A percentile compares a stretch with the other conserved stretches of the same genome.
These are phyloP conservation scores for Aspiorhynchus laticeps DNA, from an alignment of 2,113 vertebrate genomes.

Conservation along the genomic window DNA sequence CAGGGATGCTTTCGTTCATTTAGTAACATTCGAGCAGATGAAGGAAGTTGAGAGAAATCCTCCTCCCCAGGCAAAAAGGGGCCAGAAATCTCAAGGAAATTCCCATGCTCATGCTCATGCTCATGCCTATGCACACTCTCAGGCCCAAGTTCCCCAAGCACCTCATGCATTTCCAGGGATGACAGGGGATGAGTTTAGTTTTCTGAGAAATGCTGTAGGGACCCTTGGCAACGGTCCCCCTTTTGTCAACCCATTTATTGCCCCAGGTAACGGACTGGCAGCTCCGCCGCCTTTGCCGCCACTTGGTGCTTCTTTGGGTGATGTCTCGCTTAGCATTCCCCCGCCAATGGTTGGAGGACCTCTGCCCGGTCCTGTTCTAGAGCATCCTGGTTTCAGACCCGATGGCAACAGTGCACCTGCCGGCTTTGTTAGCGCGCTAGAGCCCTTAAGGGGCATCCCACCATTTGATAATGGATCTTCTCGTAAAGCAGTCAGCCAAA, in stretches of 20 bases:
- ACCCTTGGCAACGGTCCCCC: constrained; percentile 85
- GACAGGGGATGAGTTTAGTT: constrained; percentile 87
- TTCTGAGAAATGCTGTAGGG: constrained; percentile 84
- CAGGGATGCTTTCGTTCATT: constrained; percentile 92
- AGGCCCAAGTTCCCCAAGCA: constrained; percentile 63
- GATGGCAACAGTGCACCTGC: constrained; percentile 78
- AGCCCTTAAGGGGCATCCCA: constrained; percentile 79
- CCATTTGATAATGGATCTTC: constrained; percentile 84
- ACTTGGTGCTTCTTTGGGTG: constrained; percentile 85
- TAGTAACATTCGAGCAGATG: constrained; percentile 92
- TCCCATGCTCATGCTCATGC: constrained; percentile 64
- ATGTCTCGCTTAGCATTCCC: constrained; percentile 78
- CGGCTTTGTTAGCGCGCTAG: constrained; percentile 79
- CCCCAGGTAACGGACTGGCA: constrained; percentile 85
- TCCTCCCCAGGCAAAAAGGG: constrained; percentile 88
- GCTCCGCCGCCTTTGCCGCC: constrained; percentile 89
- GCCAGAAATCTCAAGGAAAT: constrained; percentile 82
- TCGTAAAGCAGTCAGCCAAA: constrained; percentile 69
- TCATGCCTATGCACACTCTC: constrained; percentile 57
- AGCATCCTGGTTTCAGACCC: constrained; percentile 89
- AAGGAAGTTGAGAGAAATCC: constrained; percentile 95
- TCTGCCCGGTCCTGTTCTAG: constrained; percentile 84
- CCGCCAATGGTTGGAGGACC: constrained; percentile 81
- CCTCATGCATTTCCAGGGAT: constrained; percentile 75
- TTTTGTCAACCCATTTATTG: constrained; percentile 86